Percentiles rank a stretch among this genome's conserved stretches.
These are phyloP conservation scores for Apus apus DNA, from an alignment of 2,113 vertebrate genomes.

Conservation along the genomic window DNA sequence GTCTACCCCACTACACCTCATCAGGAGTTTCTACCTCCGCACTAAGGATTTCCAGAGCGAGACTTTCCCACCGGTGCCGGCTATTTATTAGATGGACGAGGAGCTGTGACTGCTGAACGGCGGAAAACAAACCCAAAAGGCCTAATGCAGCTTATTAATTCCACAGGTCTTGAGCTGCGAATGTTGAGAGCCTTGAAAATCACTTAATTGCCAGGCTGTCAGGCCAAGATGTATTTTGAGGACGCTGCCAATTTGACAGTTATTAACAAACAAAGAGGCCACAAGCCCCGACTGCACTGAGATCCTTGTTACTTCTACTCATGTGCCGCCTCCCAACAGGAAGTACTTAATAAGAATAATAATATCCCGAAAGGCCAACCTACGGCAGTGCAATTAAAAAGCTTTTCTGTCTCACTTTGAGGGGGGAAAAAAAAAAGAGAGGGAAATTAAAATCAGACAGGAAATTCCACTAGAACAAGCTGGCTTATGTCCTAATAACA, in stretches of 20 bases:
- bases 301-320: constrained; percentile 72
- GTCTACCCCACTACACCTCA: neutral
- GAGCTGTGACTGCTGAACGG: neutral
- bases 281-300: constrained; percentile 26
- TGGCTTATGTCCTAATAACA: constrained; percentile 88
- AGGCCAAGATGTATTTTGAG: constrained; percentile 38
- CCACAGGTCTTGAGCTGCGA: constrained; percentile 5
- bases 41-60: neutral
- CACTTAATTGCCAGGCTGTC: constrained; percentile 31
- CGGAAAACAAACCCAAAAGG: constrained; percentile 3
- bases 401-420: constrained; percentile 81
- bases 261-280: constrained; percentile 60
- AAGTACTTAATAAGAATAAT: constrained; percentile 91
- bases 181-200: constrained; percentile 22
- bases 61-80: neutral
- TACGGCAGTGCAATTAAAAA: constrained; percentile 84
- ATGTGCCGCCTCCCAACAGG: constrained; percentile 82
- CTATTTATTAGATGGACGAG: neutral
- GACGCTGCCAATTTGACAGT: constrained; percentile 51
- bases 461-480: constrained; percentile 91
- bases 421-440: constrained; percentile 27
- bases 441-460: constrained; percentile 86
- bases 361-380: constrained; percentile 86
- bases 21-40: neutral
- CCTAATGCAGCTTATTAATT: constrained; percentile 42